Evolutionary conservation across 2,888 invertebrate genomes (phyloP), one percentile per base, ranked within the genome.

Genomic region (Philereme vetulata): DNA sequence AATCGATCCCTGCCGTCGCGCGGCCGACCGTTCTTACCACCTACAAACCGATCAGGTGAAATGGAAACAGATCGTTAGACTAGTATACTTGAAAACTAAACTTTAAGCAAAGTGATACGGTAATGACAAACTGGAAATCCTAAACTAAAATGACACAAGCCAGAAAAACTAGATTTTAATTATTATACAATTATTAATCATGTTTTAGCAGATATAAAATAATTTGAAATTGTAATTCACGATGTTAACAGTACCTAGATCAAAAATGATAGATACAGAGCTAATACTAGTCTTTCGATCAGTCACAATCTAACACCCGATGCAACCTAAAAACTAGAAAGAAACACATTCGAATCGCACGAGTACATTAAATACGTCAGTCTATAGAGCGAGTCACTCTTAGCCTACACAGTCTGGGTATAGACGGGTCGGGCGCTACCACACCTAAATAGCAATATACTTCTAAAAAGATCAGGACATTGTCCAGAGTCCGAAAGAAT

Each of bases 341-440:
- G 77, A 84, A 79, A 85, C 81, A 84, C 88, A 86, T 86, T 85
- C 85, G 83, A 85, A 84, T 84, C 86, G 86, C 85, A 88, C 85
- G 83, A 88, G 83, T 85, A 88, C 83, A 86, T 87, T 88, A 85
- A 85, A 85, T 86, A 68, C 59, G 87, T 90, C 90, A 90, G 90
- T 90, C 90, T 90, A 86, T 88, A 82, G 83, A 87, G 83, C 85
- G 79, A 80, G 80, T 80, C 84, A 81, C 85, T 85, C 86, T 84
- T 88, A 89, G 82, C 85, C 88, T 88, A 86, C 80, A 79, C 88
- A 87, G 88, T 86, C 87, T 82, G 83, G 82, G 77, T 77, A 72
- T 75, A 76, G 75, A 75, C 76, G 77, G 75, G 71, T 74, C 76
- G 75, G 77, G 76, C 75, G 74, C 75, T 55, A 62, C 62, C 65